Conservation (phyloP, 2,797 vertebrate species). For the Pogoniulus pusillus region DNA sequence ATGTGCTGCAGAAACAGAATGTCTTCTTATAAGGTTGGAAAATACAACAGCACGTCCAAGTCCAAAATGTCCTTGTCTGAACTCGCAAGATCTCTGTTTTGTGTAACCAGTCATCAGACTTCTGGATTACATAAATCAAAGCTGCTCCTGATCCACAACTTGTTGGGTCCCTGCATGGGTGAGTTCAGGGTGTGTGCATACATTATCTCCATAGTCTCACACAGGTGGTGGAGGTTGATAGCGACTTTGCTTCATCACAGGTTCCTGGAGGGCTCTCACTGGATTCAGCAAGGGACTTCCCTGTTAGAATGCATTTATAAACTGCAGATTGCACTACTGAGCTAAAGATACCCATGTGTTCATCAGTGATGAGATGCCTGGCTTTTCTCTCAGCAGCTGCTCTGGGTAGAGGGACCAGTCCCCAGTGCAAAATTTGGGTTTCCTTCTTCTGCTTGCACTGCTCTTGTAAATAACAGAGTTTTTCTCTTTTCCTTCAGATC, state of each 20-base stretch:
- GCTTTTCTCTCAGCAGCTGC: background rate
- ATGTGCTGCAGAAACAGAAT: conserved; percentile 36
- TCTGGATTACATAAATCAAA: conserved; percentile 21
- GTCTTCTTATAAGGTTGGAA: conserved; percentile 61
- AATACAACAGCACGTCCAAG: background rate
- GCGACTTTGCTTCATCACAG: background rate
- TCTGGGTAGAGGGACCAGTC: background rate
- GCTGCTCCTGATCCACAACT: background rate
- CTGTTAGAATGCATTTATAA: background rate
- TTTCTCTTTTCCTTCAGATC: background rate
- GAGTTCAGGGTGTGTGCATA: background rate
- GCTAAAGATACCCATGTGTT: background rate
- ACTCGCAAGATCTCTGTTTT: conserved; percentile 28
- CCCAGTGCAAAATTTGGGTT: background rate
- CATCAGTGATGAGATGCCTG: background rate
- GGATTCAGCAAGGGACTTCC: background rate
- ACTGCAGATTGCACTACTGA: background rate
- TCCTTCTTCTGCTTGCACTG: background rate
- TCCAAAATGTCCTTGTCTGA: conserved; percentile 43
- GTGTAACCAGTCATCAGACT: conserved; percentile 36
- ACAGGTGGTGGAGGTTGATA: background rate
- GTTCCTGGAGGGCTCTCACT: background rate
- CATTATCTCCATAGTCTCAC: rapidly evolving
- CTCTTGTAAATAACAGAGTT: background rate
- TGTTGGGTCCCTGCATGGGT: background rate